phyloP scores from a whole-genome alignment of 1,140 invertebrate genomes.

The Brachionus rotundiformis region DNA sequence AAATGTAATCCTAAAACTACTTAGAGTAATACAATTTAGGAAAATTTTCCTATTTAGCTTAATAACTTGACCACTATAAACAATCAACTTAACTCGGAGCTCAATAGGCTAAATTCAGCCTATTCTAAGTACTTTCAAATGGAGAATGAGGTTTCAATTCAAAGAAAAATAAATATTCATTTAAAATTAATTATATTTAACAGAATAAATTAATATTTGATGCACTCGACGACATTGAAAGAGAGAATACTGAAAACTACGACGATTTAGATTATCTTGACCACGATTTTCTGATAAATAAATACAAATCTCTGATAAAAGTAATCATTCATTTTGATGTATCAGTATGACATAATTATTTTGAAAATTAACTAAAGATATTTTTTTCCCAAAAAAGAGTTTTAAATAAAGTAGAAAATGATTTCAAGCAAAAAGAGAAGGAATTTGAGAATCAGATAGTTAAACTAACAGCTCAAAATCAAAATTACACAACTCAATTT shows the following conservation, averaged over 20 bases:
- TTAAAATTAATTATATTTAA: not conserved
- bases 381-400: not conserved
- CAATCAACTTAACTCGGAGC: not conserved
- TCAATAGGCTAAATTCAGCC: not conserved
- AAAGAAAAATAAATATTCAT: not conserved
- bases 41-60: not conserved
- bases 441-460: not conserved
- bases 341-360: too few species aligned
- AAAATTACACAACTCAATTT: not conserved
- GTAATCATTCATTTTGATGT: not conserved
- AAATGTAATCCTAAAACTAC: not conserved
- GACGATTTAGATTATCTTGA: not conserved
- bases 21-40: too few species aligned
- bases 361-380: too few species aligned
- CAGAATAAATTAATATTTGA: slow-evolving; percentile 26
- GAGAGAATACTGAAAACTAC: not conserved
- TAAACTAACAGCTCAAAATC: not conserved
- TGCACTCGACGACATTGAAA: not conserved
- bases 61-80: not conserved
- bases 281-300: not conserved
- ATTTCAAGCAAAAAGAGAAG: not conserved
- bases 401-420: not conserved
- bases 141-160: not conserved
- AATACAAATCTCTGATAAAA: not conserved
- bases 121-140: slow-evolving; percentile 32